Conservation (phyloP, 1,140 invertebrate species). For the Cydia fagiglandana region DNA sequence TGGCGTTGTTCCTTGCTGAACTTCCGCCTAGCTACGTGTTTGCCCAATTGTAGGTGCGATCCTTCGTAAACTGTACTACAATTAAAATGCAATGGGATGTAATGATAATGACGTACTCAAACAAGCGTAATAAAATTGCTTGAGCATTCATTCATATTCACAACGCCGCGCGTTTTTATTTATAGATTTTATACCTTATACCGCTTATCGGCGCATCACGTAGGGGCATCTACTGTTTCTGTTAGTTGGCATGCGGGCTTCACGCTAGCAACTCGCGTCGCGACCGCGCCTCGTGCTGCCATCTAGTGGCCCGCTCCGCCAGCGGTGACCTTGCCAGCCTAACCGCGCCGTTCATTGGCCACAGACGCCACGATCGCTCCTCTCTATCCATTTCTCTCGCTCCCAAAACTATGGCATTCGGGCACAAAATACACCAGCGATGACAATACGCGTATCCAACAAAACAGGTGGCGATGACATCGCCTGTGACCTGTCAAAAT, state of each 20-base stretch:
- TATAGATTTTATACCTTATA: constrained; percentile 61
- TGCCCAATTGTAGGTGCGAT: neutral
- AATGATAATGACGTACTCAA: constrained; percentile 39
- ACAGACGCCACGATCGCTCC: constrained; percentile 59
- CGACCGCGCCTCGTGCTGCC: constrained; percentile 50
- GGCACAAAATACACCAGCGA: constrained; percentile 48
- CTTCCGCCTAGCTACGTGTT: neutral
- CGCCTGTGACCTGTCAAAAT: constrained; percentile 69
- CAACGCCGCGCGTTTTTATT: constrained; percentile 68
- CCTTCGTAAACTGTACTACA: neutral
- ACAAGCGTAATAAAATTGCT: constrained; percentile 36
- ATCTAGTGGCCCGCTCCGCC: constrained; percentile 53
- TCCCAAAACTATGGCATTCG: constrained; percentile 65
- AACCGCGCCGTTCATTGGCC: constrained; percentile 71
- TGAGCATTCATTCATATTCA: constrained; percentile 69
- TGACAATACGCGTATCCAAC: constrained; percentile 51
- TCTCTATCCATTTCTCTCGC: constrained; percentile 46
- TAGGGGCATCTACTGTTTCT: constrained; percentile 51
- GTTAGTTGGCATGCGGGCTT: constrained; percentile 74
- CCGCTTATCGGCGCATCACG: constrained; percentile 73
- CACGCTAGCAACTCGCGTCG: constrained; percentile 58
- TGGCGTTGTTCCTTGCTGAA: neutral
- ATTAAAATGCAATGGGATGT: constrained; percentile 12
- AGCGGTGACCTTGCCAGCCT: constrained; percentile 69
- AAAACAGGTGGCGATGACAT: constrained; percentile 57